A percentile compares a stretch with the other conserved stretches of the same genome.
Conservation (phyloP, 1,140 invertebrate species). For the Drosophila leontia region DNA sequence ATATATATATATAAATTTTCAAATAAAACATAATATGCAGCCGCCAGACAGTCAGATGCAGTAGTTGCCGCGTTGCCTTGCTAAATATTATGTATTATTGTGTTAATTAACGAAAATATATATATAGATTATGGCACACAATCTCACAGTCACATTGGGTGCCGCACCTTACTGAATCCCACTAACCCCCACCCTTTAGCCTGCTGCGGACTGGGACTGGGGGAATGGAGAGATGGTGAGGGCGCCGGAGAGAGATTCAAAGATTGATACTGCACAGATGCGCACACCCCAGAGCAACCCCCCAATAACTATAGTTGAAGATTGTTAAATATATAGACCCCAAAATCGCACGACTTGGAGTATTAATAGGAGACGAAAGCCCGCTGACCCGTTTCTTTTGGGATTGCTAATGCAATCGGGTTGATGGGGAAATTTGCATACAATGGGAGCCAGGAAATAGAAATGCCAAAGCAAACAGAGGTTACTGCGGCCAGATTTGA, state of each 20-base stretch:
- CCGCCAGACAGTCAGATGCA: conserved; percentile 27
- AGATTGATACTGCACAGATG: conserved; percentile 25
- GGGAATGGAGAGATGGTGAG: not conserved
- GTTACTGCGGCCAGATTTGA: conserved; percentile 37
- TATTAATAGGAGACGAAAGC: conserved; percentile 25
- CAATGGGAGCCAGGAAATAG: conserved; percentile 32
- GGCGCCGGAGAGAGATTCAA: conserved; percentile 30
- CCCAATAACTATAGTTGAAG: conserved; percentile 27
- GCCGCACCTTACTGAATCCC: not conserved
- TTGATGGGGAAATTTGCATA: conserved; percentile 40
- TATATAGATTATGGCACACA: conserved; percentile 48
- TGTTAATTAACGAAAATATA: conserved; percentile 55
- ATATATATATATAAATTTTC: conserved; percentile 74
- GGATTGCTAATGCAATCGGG: conserved; percentile 9
- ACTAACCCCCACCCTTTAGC: conserved; percentile 1
- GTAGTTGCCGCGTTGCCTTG: conserved; percentile 16
- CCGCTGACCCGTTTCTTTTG: conserved; percentile 5
- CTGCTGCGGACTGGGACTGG: not conserved
- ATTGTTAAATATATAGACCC: conserved; percentile 34
- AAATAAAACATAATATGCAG: conserved; percentile 79
- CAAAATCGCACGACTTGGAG: conserved; percentile 2
- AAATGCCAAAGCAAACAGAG: conserved; percentile 24
- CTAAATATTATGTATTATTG: conserved; percentile 54
- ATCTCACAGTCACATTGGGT: conserved; percentile 13
- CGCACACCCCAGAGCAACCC: conserved; percentile 6